Conservation (phyloP, 2,888 invertebrate genomes). For the Caenorhabditis japonica region DNA sequence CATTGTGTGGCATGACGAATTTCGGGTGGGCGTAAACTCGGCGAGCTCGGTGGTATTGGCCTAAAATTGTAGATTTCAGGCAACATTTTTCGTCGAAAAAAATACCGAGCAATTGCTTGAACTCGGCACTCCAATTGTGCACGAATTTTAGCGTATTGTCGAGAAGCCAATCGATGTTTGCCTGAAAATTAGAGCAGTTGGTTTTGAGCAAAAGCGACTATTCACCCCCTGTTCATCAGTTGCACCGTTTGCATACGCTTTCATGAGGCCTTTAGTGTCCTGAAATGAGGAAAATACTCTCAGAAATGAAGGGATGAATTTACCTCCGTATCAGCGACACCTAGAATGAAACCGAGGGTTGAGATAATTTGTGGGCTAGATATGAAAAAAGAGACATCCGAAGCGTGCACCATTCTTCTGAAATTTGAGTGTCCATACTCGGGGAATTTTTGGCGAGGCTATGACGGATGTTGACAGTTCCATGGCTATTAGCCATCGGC, state of each 20-base stretch:
- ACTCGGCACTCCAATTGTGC: slow-evolving; percentile 19
- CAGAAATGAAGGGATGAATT: neutral
- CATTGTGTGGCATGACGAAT: slow-evolving; percentile 23
- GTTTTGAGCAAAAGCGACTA: neutral
- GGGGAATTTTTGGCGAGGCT: neutral
- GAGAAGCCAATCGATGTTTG: slow-evolving; percentile 7
- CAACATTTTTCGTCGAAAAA: too few species aligned
- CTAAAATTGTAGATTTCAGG: neutral
- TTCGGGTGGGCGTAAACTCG: slow-evolving; percentile 32
- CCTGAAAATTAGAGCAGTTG: neutral
- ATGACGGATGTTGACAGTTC: neutral
- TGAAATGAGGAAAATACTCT: neutral
- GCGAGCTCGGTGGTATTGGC: slow-evolving; percentile 17
- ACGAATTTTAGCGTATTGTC: slow-evolving; percentile 20
- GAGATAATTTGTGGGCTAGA: slow-evolving; percentile 33
- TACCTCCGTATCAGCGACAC: slow-evolving; percentile 7
- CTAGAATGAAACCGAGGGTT: slow-evolving; percentile 25
- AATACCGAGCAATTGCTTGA: slow-evolving; percentile 1
- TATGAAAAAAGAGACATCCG: slow-evolving; percentile 37
- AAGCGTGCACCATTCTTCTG: slow-evolving; percentile 32
- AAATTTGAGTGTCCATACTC: neutral
- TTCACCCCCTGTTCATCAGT: slow-evolving; percentile 10
- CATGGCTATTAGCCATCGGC: too few species aligned
- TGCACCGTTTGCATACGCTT: neutral
- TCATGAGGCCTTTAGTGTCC: neutral